Evolutionary conservation across 1,140 invertebrate species (phyloP), one percentile per base, ranked within the genome.

Genomic region (Gryon sp.): DNA sequence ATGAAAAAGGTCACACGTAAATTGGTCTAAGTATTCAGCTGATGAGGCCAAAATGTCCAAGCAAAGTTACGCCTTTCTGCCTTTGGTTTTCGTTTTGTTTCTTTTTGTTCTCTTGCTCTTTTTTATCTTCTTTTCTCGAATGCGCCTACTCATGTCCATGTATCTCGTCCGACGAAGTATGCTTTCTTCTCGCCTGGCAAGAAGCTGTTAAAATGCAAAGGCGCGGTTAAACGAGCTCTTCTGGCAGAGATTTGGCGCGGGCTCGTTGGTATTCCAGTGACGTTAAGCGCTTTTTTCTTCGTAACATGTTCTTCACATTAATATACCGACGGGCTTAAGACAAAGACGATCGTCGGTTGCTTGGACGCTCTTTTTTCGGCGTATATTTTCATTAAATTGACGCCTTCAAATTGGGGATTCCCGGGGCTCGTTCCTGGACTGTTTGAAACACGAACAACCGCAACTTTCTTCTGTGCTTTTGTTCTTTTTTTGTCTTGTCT

Each of bases 321-420:
- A 89, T 89, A 89, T 89, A 87, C 84, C 86, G 75, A 81, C 77
- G 76, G 82, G 86, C 86, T 89, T 89, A 89, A 87, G 83, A 88
- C 84, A 87, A 87, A 83, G 82, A 86, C 85, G 83, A 87, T 84
- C 83, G 83, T 80, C 78, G 66, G 66, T 55, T 32, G 76, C 45
- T 60, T 53, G 66, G 69, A 46, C 66, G 43, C 41, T 48, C 48
- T 70, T 78, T 22, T 55, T 76, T 74, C 68, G 72, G 78, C 84
- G 84, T 89, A 87, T 86, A 88, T 89, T 87, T 88, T 88, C 87
- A 85, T 89, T 89, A 89, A 86, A 60, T 85, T 84, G 81, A 84
- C 85, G 81, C 83, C 81, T 78, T 87, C 82, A 86, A 88, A 88
- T 88, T 86, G 86, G 78, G 72, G 82, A 82, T 87, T 88, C 83